phyloP scores from a whole-genome alignment of 92 coral and sea anemone genomes.

The Blastomussa wellsi region DNA sequence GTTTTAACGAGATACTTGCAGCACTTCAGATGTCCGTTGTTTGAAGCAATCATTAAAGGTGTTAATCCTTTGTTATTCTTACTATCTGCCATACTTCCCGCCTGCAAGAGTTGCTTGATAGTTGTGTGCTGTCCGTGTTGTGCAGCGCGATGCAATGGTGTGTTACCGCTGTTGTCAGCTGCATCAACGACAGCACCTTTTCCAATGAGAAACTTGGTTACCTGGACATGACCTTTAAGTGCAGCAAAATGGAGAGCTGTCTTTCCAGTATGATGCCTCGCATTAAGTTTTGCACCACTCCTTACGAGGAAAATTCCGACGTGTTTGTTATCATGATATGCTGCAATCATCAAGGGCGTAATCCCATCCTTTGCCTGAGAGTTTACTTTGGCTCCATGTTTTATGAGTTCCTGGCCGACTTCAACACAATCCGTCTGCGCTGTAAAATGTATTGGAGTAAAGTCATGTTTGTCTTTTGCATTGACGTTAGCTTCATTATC shows the following conservation, averaged over 20 bases:
- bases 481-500: constrained; percentile 54
- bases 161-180: constrained; percentile 64
- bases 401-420: constrained; percentile 51
- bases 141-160: constrained; percentile 74
- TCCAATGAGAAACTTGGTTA: constrained; percentile 52
- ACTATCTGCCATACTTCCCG: constrained; percentile 47
- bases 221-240: constrained; percentile 43
- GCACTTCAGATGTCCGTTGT: constrained; percentile 57
- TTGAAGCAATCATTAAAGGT: constrained; percentile 69
- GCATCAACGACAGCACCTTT: constrained; percentile 60
- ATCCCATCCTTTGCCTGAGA: constrained; percentile 62
- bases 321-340: constrained; percentile 54
- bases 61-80: constrained; percentile 57
- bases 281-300: constrained; percentile 64
- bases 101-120: constrained; percentile 47
- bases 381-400: constrained; percentile 44
- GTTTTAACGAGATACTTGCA: constrained; percentile 50
- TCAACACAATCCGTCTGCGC: constrained; percentile 56
- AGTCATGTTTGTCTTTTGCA: constrained; percentile 43
- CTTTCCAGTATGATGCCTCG: constrained; percentile 66
- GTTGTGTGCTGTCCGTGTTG: constrained; percentile 58
- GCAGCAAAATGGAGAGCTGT: constrained; percentile 84
- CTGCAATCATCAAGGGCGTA: constrained; percentile 78
- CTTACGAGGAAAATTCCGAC: constrained; percentile 42
- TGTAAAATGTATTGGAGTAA: constrained; percentile 77